Base-by-base conservation (phyloP, 2,888 invertebrate species). In the Celastrina argiolus region DNA sequence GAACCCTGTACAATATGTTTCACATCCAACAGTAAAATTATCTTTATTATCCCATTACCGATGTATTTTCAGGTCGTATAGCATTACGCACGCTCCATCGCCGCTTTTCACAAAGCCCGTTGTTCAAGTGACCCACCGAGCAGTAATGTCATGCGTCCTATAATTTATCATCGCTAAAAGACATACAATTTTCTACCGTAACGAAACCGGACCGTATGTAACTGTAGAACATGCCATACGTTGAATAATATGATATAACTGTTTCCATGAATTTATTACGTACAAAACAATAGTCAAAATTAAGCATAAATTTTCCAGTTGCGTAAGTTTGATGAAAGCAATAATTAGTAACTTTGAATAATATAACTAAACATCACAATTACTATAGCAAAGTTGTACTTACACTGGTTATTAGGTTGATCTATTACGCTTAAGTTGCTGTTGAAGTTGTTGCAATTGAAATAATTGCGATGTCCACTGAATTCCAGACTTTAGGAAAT, bases 101-200 rank as follows among this genome's bases (percentile, higher is more conserved):
- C 63, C 39, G 39, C 18, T 66, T 67, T 65, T 65, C 67, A 63
- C 63, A 67, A 65, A 12, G 51, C 64, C 67, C 69, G 65, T 67
- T 67, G 65, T 28, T 66, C 31, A 56, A 12, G 28, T 45, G 45
- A 45, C 58, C 31, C 51, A 36, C 16, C 45, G 28, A 58, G 36
- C 65, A 39, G 58, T 39, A 39, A 39, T 65, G 65, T 65, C 56
- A 65, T 59, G 59, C 56, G 28, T 39, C 56, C 65, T 56, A 39
- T 58, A 56, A 65, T 65, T 65, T 56, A 56, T 56, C 39, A 56
- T 56, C 36, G 66, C 65, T 31, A 64, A 70, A 61, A 67, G 51
- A 66, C 65, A 67, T 69, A 66, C 66, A 71, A 71, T 71, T 70
- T 69, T 31, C 67, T 67, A 66, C 63, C 61, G 68, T 68, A 69